A percentile compares a stretch with the other conserved stretches of the same genome.
These are phyloP conservation scores for Myoxocephalus aenaeus DNA, from an alignment of 2,797 vertebrate species.

Conservation along the genomic window DNA sequence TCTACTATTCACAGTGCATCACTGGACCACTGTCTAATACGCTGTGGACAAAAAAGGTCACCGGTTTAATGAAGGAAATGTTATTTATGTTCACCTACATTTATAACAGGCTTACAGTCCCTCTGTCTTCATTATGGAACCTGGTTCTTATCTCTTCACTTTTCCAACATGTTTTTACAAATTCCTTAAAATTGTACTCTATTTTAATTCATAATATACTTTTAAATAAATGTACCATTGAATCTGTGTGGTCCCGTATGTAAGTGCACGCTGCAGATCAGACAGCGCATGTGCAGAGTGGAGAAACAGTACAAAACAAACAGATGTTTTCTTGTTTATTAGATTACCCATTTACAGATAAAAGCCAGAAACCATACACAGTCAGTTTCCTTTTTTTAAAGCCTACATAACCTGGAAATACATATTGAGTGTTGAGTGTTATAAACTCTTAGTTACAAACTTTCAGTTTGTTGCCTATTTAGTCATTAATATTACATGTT, in stretches of 20 bases:
- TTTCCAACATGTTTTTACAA: too few species aligned
- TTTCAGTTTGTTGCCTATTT: background rate
- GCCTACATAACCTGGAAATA: background rate
- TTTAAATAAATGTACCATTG: too few species aligned
- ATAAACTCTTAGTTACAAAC: background rate
- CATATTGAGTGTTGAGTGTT: background rate
- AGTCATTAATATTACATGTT: background rate
- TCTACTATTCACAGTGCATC: background rate
- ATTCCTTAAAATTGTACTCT: too few species aligned
- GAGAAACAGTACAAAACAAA: background rate
- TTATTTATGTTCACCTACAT: background rate
- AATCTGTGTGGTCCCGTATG: too few species aligned
- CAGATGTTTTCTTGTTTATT: background rate
- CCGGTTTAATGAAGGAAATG: background rate
- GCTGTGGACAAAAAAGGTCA: background rate
- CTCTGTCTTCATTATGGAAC: too few species aligned
- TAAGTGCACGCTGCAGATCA: background rate
- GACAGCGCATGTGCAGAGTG: too few species aligned
- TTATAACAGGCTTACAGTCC: background rate
- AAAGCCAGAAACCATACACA: background rate
- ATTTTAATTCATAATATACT: too few species aligned
- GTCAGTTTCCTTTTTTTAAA: background rate
- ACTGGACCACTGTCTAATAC: background rate
- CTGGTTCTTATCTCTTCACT: too few species aligned
- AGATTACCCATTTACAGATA: background rate